A percentile compares a stretch with the other conserved stretches of the same genome.
Conservation (phyloP, 1,140 invertebrate species). For the Parapsyche elsis region DNA sequence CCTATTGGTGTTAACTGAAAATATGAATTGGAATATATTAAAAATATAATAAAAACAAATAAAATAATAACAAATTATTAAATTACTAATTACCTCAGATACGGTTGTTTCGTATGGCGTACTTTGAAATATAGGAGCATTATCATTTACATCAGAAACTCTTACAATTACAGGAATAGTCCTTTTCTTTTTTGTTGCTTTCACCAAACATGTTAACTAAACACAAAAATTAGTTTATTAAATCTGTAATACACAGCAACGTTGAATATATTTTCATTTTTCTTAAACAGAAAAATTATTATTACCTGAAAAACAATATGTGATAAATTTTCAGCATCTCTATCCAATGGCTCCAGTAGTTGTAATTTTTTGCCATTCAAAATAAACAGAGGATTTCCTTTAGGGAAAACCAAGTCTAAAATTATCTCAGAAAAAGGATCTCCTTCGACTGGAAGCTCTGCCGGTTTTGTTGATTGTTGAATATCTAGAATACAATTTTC, state of each 20-base stretch:
- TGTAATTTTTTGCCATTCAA: conserved; percentile 85
- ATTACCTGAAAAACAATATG: conserved; percentile 88
- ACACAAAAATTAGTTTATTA: conserved; percentile 50
- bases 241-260: not conserved
- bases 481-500: conserved; percentile 73
- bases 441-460: conserved; percentile 83
- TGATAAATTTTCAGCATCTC: conserved; percentile 86
- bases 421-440: conserved; percentile 83
- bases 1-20: conserved; percentile 86
- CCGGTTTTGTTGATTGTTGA: conserved; percentile 82
- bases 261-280: not conserved
- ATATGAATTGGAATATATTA: conserved; percentile 25
- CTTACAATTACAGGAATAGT: conserved; percentile 89
- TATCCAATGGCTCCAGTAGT: conserved; percentile 82
- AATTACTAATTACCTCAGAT: conserved; percentile 78
- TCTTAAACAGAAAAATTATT: not conserved
- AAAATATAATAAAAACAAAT: conserved; percentile 2
- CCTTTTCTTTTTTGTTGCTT: conserved; percentile 77
- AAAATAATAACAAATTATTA: not conserved
- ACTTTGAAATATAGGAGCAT: conserved; percentile 82
- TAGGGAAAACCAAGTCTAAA: conserved; percentile 81
- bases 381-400: conserved; percentile 79
- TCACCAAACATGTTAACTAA: conserved; percentile 83
- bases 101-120: conserved; percentile 85
- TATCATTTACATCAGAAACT: conserved; percentile 92